Base-by-base conservation (phyloP, 2,888 invertebrate genomes). In the Drosophila paucipuncta region DNA sequence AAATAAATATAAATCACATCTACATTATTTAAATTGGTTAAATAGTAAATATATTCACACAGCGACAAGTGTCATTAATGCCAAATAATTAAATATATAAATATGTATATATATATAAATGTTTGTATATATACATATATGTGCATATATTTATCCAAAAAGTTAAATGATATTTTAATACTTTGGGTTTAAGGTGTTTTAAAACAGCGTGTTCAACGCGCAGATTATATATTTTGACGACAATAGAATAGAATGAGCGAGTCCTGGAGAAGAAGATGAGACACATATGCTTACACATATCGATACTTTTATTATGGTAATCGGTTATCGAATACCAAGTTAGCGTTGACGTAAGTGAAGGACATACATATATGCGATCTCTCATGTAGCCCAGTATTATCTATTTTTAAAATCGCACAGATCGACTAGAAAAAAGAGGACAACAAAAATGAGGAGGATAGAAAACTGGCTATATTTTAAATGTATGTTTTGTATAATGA, bases 41-140 rank as follows among this genome's bases (percentile, higher is more conserved):
- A 65, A 58, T 31, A 57, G n/a, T 25, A 66, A 62, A 66, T 61
- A 68, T 37, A 61, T 61, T 60, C 68, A 78, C 71, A 72, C 69
- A 47, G 16, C 22, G 13, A 63, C 68, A 79, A 67, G 70, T 77
- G 58, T 72, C 58, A 76, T 80, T 73, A 68, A 86, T 80, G 85
- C 86, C 85, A 89, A 87, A 89, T 81, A 88, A 83, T 83, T 76
- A 74, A 76, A 76, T 41, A 16, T 0, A 22, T 16, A 31, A 7
- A 41, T 16, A 22, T 22, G 7, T 28, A 2, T 28, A 16, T 47
- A 16, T 22, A 22, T 6, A 43, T 11, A 22, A 7, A 18, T 37
- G 18, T 7, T 11, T 33, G 33, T 75, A 73, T n/a, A 22, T 11
- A 22, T 11, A 39, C 43, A 43, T 43, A 75, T 11, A 22, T 22